Percentiles rank a stretch among this genome's conserved stretches.
phyloP scores from a whole-genome alignment of 2,113 vertebrate species.

The Gallinago undulata region DNA sequence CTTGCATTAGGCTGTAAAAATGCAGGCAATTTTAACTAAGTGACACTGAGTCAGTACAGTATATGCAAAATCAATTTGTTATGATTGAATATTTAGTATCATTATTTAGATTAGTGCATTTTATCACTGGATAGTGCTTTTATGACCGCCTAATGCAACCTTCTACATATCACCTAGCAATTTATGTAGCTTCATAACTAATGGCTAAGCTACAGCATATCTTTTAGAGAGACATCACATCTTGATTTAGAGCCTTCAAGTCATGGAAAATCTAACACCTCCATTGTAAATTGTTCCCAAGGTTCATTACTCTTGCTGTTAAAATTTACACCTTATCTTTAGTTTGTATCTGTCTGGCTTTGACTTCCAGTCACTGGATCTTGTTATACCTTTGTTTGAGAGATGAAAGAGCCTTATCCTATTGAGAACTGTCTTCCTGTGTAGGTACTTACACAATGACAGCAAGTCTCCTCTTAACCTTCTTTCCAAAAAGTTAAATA shows the following conservation, averaged over 20 bases:
- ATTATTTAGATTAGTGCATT: conserved; percentile 32
- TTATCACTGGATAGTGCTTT: not conserved
- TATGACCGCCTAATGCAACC: not conserved
- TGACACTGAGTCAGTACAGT: not conserved
- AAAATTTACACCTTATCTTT: conserved; percentile 55
- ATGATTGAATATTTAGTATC: not conserved
- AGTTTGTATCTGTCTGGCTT: conserved; percentile 34
- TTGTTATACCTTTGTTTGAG: conserved; percentile 29
- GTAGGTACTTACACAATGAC: not conserved
- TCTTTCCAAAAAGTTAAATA: not conserved
- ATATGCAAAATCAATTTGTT: not conserved
- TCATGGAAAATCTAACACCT: conserved; percentile 29
- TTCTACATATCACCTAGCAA: not conserved
- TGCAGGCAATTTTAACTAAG: not conserved
- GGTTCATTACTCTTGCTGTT: conserved; percentile 10
- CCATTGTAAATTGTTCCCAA: conserved; percentile 11
- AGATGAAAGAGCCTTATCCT: not conserved
- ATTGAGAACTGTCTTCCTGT: not conserved
- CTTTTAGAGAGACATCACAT: not conserved
- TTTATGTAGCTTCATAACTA: not conserved
- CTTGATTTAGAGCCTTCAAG: conserved; percentile 34
- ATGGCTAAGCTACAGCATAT: not conserved
- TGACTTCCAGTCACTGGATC: not conserved
- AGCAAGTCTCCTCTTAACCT: not conserved
- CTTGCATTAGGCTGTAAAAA: not conserved